A percentile compares a stretch with the other conserved stretches of the same genome.
Evolutionary conservation across 2,113 vertebrate genomes (phyloP).

Genomic region (Cardinalis cardinalis): DNA sequence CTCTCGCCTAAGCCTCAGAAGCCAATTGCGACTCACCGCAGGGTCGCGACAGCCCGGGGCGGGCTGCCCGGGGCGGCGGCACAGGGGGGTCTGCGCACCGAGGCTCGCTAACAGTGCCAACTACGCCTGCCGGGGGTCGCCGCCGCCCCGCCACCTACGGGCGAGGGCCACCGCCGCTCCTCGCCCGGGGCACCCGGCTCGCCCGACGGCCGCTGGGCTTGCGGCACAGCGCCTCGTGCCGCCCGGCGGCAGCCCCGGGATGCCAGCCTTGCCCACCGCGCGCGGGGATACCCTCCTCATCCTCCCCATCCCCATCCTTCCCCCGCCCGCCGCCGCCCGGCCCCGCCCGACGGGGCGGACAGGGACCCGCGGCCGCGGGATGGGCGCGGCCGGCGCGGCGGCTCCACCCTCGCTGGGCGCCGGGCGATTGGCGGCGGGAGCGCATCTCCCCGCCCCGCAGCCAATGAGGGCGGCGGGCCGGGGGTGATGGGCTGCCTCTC

Average conservation of each 20-base stretch:
- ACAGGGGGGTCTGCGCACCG: neutral
- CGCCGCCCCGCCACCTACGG: neutral
- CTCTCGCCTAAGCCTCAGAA: slow-evolving; percentile 35
- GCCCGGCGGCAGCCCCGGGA: neutral
- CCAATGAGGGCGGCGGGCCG: slow-evolving; percentile 80
- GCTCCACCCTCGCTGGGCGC: slow-evolving; percentile 78
- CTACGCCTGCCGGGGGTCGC: neutral
- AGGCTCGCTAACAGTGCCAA: neutral
- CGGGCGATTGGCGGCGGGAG: slow-evolving; percentile 60
- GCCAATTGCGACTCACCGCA: neutral
- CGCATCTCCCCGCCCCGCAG: slow-evolving; percentile 58
- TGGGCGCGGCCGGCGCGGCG: slow-evolving; percentile 72
- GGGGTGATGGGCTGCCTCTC: slow-evolving; percentile 68
- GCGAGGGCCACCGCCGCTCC: neutral
- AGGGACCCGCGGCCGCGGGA: slow-evolving; percentile 50
- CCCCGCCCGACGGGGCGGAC: slow-evolving; percentile 60
- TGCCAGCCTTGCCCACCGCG: neutral
- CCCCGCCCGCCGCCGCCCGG: neutral
- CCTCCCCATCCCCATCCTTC: rapidly evolving
- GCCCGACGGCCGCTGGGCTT: neutral
- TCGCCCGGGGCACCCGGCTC: slow-evolving; percentile 28
- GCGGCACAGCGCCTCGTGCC: neutral
- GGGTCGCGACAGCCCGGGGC: neutral
- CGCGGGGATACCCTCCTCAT: slow-evolving; percentile 21
- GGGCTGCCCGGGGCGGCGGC: neutral